Percentiles rank a stretch among this genome's conserved stretches.
Evolutionary conservation across 2,888 invertebrate genomes (phyloP).

Genomic region (Metopia argyrocephala): DNA sequence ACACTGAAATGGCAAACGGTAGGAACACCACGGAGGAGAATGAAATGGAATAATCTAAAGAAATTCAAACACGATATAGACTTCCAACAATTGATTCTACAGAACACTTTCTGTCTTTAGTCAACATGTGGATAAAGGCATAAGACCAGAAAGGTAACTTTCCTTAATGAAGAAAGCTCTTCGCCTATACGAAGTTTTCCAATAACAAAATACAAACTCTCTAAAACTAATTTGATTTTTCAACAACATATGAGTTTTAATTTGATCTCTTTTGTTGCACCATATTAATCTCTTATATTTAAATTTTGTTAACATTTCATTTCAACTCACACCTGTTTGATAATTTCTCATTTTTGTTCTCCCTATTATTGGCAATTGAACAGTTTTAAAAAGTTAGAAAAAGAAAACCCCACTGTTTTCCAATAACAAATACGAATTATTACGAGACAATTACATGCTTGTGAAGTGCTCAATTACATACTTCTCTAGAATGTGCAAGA

Average conservation of each 20-base stretch:
- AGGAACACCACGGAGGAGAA: too few species aligned
- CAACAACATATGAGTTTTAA: slow-evolving; percentile 46
- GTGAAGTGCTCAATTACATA: slow-evolving; percentile 64
- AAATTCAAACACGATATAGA: too few species aligned
- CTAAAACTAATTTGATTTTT: slow-evolving; percentile 44
- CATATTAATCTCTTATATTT: slow-evolving; percentile 42
- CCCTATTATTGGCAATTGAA: background rate
- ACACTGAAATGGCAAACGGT: too few species aligned
- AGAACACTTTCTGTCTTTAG: too few species aligned
- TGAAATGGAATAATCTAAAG: too few species aligned
- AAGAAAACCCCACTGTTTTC: slow-evolving; percentile 54
- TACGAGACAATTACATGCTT: slow-evolving; percentile 69
- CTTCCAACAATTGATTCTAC: too few species aligned
- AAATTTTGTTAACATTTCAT: slow-evolving; percentile 15
- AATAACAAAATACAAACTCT: too few species aligned
- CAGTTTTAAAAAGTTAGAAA: background rate
- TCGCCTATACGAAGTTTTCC: too few species aligned
- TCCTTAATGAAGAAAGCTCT: too few species aligned
- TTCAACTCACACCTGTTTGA: slow-evolving; percentile 56
- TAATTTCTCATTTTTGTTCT: slow-evolving; percentile 43
- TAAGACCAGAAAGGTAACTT: too few species aligned
- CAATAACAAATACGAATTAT: slow-evolving; percentile 67
- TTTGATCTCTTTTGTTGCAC: slow-evolving; percentile 47
- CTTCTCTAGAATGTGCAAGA: slow-evolving; percentile 20
- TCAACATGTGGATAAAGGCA: too few species aligned